These are phyloP conservation scores for Copsychus sechellarum DNA, from an alignment of 2,113 vertebrate species.

Conservation along the genomic window DNA sequence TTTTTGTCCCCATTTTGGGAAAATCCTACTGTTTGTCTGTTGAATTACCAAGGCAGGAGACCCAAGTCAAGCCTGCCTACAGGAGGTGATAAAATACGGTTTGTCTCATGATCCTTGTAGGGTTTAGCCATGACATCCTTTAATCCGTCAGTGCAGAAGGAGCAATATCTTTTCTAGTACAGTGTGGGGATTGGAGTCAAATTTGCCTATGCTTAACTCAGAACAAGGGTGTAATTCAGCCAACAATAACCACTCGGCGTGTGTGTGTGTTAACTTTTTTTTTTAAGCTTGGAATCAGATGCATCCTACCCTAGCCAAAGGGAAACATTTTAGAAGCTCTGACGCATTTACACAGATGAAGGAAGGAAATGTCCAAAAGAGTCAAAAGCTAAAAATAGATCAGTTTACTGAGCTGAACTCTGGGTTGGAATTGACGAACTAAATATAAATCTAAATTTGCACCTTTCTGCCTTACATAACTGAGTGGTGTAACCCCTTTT, in stretches of 20 bases:
- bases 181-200: not conserved
- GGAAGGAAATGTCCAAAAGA: slow-evolving; percentile 67
- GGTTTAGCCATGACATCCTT: not conserved
- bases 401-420: slow-evolving; percentile 46
- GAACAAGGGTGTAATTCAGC: not conserved
- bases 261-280: not conserved
- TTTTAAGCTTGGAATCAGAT: slow-evolving; percentile 43
- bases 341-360: slow-evolving; percentile 59
- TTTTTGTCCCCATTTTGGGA: not conserved
- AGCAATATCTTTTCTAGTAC: not conserved
- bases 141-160: not conserved
- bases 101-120: not conserved
- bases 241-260: not conserved
- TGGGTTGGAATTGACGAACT: slow-evolving; percentile 17
- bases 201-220: not conserved
- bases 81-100: not conserved
- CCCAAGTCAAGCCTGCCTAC: not conserved
- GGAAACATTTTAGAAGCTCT: slow-evolving; percentile 57
- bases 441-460: slow-evolving; percentile 50
- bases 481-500: not conserved
- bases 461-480: slow-evolving; percentile 28
- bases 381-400: slow-evolving; percentile 57
- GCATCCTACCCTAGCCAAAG: slow-evolving; percentile 42
- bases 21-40: not conserved
- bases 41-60: not conserved